These are phyloP conservation scores for Drosophila nebulosa DNA, from an alignment of 1,140 invertebrate species.

Conservation along the genomic window DNA sequence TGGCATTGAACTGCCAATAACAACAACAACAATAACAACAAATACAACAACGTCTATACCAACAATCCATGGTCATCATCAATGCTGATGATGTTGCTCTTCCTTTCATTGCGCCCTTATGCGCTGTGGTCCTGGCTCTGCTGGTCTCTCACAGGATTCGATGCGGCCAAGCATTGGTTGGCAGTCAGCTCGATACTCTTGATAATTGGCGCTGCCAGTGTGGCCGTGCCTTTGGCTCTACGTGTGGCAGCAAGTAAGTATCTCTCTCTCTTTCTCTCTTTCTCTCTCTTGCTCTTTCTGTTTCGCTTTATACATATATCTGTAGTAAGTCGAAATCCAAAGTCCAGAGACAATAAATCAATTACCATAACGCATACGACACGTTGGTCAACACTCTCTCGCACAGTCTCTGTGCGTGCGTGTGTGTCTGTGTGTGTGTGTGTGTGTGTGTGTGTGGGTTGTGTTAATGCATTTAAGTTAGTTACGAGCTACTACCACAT, in stretches of 20 bases:
- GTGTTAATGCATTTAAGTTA: slow-evolving; percentile 52
- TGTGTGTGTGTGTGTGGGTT: not conserved
- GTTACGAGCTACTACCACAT: slow-evolving; percentile 43
- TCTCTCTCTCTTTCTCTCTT: not conserved
- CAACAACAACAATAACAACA: slow-evolving; percentile 51
- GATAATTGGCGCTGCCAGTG: slow-evolving; percentile 85
- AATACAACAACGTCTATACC: not conserved
- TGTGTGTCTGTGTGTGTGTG: not conserved
- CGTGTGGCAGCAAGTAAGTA: slow-evolving; percentile 83
- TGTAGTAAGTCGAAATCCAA: not conserved
- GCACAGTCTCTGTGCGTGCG: not conserved
- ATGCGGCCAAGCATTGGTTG: slow-evolving; percentile 84
- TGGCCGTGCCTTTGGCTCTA: slow-evolving; percentile 85
- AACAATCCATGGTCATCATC: slow-evolving; percentile 51
- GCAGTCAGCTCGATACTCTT: slow-evolving; percentile 85
- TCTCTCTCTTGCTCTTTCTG: not conserved
- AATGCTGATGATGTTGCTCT: slow-evolving; percentile 50
- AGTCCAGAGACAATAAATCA: slow-evolving; percentile 70
- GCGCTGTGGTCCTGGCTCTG: not conserved
- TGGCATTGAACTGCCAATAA: slow-evolving; percentile 73
- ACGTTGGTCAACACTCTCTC: slow-evolving; percentile 20
- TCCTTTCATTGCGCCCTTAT: not conserved
- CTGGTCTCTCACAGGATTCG: slow-evolving; percentile 78
- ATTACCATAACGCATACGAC: slow-evolving; percentile 77
- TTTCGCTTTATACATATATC: no score